Conservation (phyloP, 2,113 vertebrate genomes). For the Harpagus bidentatus region DNA sequence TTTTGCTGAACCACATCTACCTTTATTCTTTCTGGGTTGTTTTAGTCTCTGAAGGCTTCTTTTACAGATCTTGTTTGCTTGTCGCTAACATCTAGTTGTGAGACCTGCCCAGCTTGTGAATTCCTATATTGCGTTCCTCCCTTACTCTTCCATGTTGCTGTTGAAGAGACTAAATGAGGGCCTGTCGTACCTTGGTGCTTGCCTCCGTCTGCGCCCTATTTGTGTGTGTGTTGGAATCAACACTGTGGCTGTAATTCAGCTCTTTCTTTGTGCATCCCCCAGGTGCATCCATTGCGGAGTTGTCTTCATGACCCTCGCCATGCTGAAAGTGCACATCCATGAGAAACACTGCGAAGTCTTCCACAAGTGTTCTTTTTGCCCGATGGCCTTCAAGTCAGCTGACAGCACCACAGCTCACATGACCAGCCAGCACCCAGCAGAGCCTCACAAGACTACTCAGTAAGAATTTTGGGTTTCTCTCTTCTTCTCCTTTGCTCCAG, state of each 20-base stretch:
- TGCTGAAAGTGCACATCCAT: conserved; percentile 89
- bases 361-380: conserved; percentile 92
- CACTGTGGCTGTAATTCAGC: neutral
- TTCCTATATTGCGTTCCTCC: neutral
- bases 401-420: conserved; percentile 83
- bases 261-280: neutral
- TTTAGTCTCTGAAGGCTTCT: neutral
- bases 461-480: conserved; percentile 70
- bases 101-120: neutral
- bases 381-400: conserved; percentile 90
- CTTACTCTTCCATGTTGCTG: neutral
- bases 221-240: rapidly evolving
- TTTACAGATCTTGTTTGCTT: neutral
- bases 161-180: neutral
- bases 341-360: conserved; percentile 93
- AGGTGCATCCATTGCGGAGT: conserved; percentile 95
- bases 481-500: neutral
- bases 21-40: neutral
- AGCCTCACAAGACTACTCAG: conserved; percentile 81
- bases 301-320: conserved; percentile 84
- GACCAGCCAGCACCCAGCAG: conserved; percentile 80
- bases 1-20: neutral
- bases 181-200: rapidly evolving
- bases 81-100: neutral
- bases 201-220: rapidly evolving